Evolutionary conservation across 2,888 invertebrate species (phyloP), one percentile per base, ranked within the genome.

Genomic region (Tetropium fuscum): DNA sequence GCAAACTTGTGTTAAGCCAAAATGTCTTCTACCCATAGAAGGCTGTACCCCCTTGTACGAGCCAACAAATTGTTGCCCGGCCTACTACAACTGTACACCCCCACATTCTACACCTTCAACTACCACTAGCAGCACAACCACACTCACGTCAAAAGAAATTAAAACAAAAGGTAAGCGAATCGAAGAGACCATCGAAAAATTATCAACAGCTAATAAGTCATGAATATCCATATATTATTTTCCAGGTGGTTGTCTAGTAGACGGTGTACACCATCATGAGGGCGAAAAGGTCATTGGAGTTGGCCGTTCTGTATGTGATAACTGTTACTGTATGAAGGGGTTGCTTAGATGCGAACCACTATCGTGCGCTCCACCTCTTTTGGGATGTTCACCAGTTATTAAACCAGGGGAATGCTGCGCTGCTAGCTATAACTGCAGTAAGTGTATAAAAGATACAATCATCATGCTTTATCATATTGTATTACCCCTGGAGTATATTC

Each of bases 371-470:
- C 90, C 91, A 1, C 86, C 91, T 0, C 83, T 92, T 57, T 86
- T 88, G 64, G 92, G 91, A 45, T 95, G 94, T 79, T 84, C 83
- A 44, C 93, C 94, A 0, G 86, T 93, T 45, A 86, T 92, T 49
- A 88, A 88, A 45, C 84, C 87, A 30, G 93, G 92, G 1, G 90
- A 93, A 75, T 94, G 94, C 80, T 94, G 94, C 76, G 92, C 94
- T 7, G 89, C 91, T 45, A 91, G 91, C 76, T 94, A 94, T 79
- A 89, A 90, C 72, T 94, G 94, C 77, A 88, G 90, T 85, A 84
- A 87, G 86, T 86, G n/a, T n/a, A n/a, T n/a, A n/a, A n/a, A n/a
- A n/a, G n/a, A n/a, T n/a, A n/a, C n/a, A n/a, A n/a, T n/a, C n/a
- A n/a, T n/a, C n/a, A n/a, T n/a, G n/a, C n/a, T n/a, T n/a, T n/a